A percentile compares a stretch with the other conserved stretches of the same genome.
phyloP scores from a whole-genome alignment of 1,140 invertebrate species.

The Drosophila sulfurigaster region DNA sequence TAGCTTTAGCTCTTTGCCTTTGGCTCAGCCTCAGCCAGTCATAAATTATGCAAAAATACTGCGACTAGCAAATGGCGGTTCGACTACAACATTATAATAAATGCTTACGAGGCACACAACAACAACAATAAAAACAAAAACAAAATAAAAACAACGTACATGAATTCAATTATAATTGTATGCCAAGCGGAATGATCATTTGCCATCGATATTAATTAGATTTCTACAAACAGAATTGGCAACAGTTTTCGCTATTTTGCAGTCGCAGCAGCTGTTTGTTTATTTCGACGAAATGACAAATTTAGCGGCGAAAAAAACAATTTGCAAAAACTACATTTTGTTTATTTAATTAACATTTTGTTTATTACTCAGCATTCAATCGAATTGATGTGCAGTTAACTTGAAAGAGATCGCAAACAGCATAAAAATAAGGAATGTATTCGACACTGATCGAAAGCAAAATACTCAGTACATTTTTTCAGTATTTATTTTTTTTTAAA shows the following conservation, averaged over 20 bases:
- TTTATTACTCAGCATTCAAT: constrained; percentile 8
- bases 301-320: background rate
- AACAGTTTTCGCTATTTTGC: background rate
- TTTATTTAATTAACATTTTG: constrained; percentile 4
- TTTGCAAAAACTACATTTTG: constrained; percentile 6
- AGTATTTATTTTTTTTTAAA: no score
- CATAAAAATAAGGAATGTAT: background rate
- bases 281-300: constrained; percentile 16
- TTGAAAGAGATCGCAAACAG: constrained; percentile 4
- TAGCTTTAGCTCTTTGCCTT: background rate
- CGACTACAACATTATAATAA: constrained; percentile 65
- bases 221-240: constrained; percentile 10
- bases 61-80: constrained; percentile 75
- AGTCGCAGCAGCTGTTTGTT: constrained; percentile 9
- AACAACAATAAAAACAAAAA: no score
- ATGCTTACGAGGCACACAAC: constrained; percentile 37
- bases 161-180: constrained; percentile 4
- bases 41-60: constrained; percentile 79
- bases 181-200: constrained; percentile 1
- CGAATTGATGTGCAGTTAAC: background rate
- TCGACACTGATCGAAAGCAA: no score
- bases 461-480: no score
- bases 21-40: constrained; percentile 66
- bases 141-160: no score
- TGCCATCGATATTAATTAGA: constrained; percentile 10